Conservation (phyloP, 2,113 vertebrate genomes). For the Addax nasomaculatus region DNA sequence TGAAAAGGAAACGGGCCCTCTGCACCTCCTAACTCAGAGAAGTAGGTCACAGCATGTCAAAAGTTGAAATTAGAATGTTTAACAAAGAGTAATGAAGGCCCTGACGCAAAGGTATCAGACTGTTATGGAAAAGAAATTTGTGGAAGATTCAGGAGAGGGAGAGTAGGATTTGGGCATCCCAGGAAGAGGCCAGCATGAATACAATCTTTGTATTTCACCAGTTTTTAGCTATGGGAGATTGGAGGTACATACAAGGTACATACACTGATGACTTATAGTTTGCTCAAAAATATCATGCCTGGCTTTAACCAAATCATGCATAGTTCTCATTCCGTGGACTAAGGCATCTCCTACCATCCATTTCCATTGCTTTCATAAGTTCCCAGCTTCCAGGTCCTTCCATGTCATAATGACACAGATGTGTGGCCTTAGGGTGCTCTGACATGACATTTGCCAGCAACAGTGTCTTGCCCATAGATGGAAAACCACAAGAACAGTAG, state of each 20-base stretch:
- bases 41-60: background rate
- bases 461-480: background rate
- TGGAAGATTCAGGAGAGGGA: background rate
- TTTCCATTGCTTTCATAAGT: background rate
- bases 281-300: background rate
- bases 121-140: background rate
- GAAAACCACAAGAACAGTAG: background rate
- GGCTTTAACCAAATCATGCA: background rate
- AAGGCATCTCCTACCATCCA: background rate
- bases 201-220: background rate
- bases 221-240: background rate
- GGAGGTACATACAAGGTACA: background rate
- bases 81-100: background rate
- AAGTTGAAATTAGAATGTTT: background rate
- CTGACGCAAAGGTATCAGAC: background rate
- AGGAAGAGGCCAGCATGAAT: background rate
- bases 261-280: background rate
- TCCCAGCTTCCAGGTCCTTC: background rate
- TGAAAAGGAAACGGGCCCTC: background rate
- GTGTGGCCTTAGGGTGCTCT: background rate
- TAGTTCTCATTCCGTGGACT: background rate
- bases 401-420: background rate
- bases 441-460: background rate
- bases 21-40: background rate
- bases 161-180: background rate